Percentiles rank a stretch among this genome's conserved stretches.
phyloP scores from a whole-genome alignment of 2,888 invertebrate species.

The Cataglyphis rosenhaueri region DNA sequence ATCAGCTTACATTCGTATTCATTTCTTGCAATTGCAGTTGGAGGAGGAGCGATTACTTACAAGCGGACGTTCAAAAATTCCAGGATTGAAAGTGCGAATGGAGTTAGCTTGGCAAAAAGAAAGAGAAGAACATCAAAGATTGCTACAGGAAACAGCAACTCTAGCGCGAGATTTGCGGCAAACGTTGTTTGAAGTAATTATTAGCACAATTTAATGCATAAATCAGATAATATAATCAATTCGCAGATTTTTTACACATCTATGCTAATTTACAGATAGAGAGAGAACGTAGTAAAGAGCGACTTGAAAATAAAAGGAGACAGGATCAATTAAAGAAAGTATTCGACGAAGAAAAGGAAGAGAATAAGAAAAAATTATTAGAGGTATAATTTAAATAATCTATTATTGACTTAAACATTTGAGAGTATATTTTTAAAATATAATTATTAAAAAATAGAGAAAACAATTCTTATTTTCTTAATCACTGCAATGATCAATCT shows the following conservation, averaged over 20 bases:
- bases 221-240: conserved; percentile 20
- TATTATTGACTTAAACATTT: neutral
- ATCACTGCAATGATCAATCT: conserved; percentile 21
- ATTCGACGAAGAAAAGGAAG: conserved; percentile 95
- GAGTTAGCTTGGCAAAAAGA: conserved; percentile 98
- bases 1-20: neutral
- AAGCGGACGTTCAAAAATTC: conserved; percentile 94
- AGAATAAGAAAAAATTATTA: conserved; percentile 93
- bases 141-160: conserved; percentile 95
- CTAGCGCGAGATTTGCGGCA: conserved; percentile 94
- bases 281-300: conserved; percentile 95
- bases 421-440: neutral
- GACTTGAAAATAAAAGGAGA: conserved; percentile 94
- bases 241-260: neutral
- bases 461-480: neutral
- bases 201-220: neutral
- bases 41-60: conserved; percentile 95
- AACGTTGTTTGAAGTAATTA: conserved; percentile 88
- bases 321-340: conserved; percentile 94
- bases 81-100: conserved; percentile 94
- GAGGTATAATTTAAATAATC: conserved; percentile 82
- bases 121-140: conserved; percentile 95
- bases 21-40: conserved; percentile 86
- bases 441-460: neutral
- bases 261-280: conserved; percentile 88